phyloP scores from a whole-genome alignment of 2,888 invertebrate species.

The Ephialtes manifestator region DNA sequence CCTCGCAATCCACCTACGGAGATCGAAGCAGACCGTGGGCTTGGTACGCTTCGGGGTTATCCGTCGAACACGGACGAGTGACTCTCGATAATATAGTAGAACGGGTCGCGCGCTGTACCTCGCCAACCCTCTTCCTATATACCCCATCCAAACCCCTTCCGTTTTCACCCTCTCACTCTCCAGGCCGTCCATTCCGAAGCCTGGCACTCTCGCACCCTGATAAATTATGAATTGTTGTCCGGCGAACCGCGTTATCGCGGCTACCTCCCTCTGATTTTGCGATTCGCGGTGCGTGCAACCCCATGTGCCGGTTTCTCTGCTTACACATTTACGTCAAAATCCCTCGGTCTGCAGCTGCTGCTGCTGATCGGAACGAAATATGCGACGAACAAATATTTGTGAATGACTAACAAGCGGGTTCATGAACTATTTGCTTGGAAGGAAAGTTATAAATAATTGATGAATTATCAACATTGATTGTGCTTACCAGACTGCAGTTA shows the following conservation, averaged over 20 bases:
- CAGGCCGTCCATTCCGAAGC: constrained; percentile 2
- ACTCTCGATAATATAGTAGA: constrained; percentile 55
- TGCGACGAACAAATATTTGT: constrained; percentile 49
- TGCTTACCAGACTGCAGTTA: too few species aligned
- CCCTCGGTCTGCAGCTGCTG: neutral
- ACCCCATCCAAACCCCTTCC: constrained; percentile 30
- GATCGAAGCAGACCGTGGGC: constrained; percentile 35
- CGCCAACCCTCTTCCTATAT: constrained; percentile 36
- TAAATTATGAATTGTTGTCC: constrained; percentile 65
- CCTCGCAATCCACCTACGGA: constrained; percentile 30
- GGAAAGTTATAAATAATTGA: constrained; percentile 29
- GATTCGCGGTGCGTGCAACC: constrained; percentile 46
- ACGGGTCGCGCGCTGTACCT: constrained; percentile 36
- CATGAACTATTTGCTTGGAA: constrained; percentile 11
- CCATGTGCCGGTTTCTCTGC: constrained; percentile 21
- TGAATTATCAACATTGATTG: neutral
- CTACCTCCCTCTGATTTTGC: constrained; percentile 48
- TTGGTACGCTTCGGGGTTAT: constrained; percentile 42
- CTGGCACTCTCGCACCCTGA: constrained; percentile 32
- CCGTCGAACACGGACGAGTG: constrained; percentile 53
- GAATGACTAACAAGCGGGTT: constrained; percentile 15
- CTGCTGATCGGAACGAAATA: constrained; percentile 18
- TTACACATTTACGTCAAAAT: constrained; percentile 33
- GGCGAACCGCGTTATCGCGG: constrained; percentile 60
- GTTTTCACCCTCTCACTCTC: neutral